Base-by-base conservation (phyloP, 2,113 vertebrate species). In the Pandion haliaetus region DNA sequence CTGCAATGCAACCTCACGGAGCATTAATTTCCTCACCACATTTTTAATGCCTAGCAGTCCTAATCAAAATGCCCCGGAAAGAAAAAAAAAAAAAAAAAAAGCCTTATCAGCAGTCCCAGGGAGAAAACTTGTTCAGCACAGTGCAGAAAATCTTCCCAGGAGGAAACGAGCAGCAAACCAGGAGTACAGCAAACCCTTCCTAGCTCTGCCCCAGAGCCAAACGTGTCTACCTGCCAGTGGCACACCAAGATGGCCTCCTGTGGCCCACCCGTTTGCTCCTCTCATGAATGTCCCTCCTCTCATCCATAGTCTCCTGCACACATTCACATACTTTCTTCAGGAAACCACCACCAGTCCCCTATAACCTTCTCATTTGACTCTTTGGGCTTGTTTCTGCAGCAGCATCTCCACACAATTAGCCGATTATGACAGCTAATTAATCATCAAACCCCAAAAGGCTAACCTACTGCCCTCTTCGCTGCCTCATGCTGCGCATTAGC, bases 361-460 rank as follows among this genome's bases (percentile, higher is more conserved):
- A 31, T 23, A 88, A 44, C 55, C 58, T 93, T 77, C 78, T 82
- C 54, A 28, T 77, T 23, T 91, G 78, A 62, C 66, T 91, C 62
- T 85, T 82, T 38, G 3, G 70, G 63, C n/a, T 88, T 16, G 13
- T 62, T 91, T 84, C 77, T 94, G 63, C 87, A 47, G n/a, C 47
- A 86, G 82, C 42, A 31, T 93, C 80, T 88, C 82, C 52, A 88
- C 72, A 72, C 59, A 88, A 96, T 94, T 96, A 91, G 85, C 67
- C 80, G 69, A 74, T 91, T 93, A 94, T 31, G 85, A 90, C 72
- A 96, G 92, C 63, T 92, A 92, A 94, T 95, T 87, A 94, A 93
- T 95, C 90, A 89, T 44, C 69, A 92, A 84, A 55, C 50, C 86
- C 72, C 81, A 89, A 87, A 96, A 87, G 73, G 32, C 59, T 47